Base-by-base conservation (phyloP, 1,140 invertebrate genomes). In the Cylas formicarius region DNA sequence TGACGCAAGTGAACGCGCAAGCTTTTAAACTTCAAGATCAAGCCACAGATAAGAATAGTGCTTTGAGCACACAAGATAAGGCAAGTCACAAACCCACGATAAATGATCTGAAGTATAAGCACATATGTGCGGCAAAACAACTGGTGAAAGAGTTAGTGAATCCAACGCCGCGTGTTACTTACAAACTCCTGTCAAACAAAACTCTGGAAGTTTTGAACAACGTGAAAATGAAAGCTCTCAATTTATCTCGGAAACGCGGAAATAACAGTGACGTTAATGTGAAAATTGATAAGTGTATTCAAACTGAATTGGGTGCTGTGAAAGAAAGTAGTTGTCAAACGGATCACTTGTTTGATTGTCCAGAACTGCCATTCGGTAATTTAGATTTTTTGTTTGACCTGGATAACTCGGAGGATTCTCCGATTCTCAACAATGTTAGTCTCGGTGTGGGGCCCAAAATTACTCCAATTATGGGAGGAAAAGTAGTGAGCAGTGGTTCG, bases 221-320 rank as follows among this genome's bases (percentile, higher is more conserved):
- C 21, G 44, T 46, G 11, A 46, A 46, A 38, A 46, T 46, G 44
- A 26, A 46, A 18, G 44, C 44, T 4, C 19, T 46, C 23, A 46
- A 46, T 46, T 46, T 46, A 17, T 27, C 21, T n/a, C 20, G 9
- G 23, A 44, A 43, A 43, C n/a, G n/a, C n/a, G n/a, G n/a, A n/a
- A n/a, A n/a, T n/a, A 34, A 23, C 19, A 33, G 3, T 20, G 17
- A 31, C 14, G 4, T 14, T 7, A 37, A 23, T 16, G 16, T 11
- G 10, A 23, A 4, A 22, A 7, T 11, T 2, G 35, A 43, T 23
- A 18, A 3, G 1, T 10, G 11, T 2, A 34, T 44, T 18, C 35
- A 37, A 23, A 37, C 35, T 24, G 42, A 44, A 2, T 7, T 27
- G n/a, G 14, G 14, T 26, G 6, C 29, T 6, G 11, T 11, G 13